Percentiles rank a stretch among this genome's conserved stretches.
Conservation (phyloP, 2,888 invertebrate species). For the Lepetodrilus schrolli region DNA sequence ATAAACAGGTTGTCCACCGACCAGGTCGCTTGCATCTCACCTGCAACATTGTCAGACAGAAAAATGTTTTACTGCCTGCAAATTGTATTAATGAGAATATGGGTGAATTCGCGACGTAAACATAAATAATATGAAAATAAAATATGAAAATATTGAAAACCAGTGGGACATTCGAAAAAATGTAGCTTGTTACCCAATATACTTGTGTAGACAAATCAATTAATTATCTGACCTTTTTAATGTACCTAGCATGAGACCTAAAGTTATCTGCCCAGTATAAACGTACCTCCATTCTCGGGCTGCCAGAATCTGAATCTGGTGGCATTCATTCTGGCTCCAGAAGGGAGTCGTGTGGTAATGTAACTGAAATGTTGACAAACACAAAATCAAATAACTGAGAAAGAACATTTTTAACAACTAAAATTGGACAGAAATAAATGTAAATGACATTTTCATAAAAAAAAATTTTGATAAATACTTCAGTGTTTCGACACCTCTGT, state of each 20-base stretch:
- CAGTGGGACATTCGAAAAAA: no score
- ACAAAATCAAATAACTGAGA: neutral
- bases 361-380: conserved; percentile 54
- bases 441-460: neutral
- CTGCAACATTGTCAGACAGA: conserved; percentile 45
- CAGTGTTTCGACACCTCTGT: neutral
- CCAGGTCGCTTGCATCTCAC: conserved; percentile 73
- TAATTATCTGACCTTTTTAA: neutral
- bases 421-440: no score
- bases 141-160: no score
- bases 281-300: conserved; percentile 70
- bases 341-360: conserved; percentile 67
- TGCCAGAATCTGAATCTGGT: conserved; percentile 76
- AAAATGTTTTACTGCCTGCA: no score
- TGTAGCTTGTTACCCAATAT: no score
- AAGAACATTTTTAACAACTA: neutral
- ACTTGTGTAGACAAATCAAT: no score
- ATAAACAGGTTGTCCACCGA: conserved; percentile 75
- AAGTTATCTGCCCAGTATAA: no score
- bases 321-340: conserved; percentile 71
- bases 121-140: neutral
- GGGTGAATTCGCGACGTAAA: no score
- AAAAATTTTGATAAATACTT: neutral
- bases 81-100: no score
- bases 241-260: no score